Evolutionary conservation across 2,888 invertebrate genomes (phyloP).

Genomic region (Plebejus argus): DNA sequence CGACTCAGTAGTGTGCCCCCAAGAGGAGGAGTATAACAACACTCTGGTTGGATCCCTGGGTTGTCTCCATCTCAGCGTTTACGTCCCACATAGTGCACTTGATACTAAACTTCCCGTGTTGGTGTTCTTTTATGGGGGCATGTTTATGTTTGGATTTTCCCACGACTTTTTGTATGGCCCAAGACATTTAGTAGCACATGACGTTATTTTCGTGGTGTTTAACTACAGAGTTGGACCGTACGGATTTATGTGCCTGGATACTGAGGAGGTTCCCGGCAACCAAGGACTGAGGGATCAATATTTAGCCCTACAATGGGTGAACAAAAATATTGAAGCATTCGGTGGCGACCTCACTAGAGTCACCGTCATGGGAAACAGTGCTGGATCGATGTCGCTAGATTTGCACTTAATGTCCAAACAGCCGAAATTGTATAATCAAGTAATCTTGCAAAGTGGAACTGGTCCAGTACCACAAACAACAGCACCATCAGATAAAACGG

Average conservation of each 20-base stretch:
- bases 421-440: constrained; percentile 47
- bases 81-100: constrained; percentile 63
- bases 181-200: constrained; percentile 40
- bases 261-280: constrained; percentile 50
- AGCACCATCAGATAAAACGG: constrained; percentile 41
- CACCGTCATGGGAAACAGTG: constrained; percentile 49
- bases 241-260: constrained; percentile 51
- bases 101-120: constrained; percentile 53
- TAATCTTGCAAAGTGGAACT: constrained; percentile 50
- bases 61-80: constrained; percentile 83
- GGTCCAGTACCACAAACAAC: constrained; percentile 42
- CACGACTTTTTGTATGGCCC: neutral
- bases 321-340: constrained; percentile 49
- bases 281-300: constrained; percentile 53
- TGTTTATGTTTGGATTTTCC: constrained; percentile 43
- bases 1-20: constrained; percentile 54
- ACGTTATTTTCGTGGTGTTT: constrained; percentile 48
- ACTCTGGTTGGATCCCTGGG: constrained; percentile 63
- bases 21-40: constrained; percentile 47
- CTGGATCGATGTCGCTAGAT: constrained; percentile 42
- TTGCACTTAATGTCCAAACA: constrained; percentile 46
- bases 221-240: constrained; percentile 51
- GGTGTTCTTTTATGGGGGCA: constrained; percentile 65
- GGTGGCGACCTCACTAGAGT: constrained; percentile 49
- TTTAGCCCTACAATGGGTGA: constrained; percentile 50